phyloP scores from a whole-genome alignment of 2,113 vertebrate genomes.

The Sinocyclocheilus anophthalmus region DNA sequence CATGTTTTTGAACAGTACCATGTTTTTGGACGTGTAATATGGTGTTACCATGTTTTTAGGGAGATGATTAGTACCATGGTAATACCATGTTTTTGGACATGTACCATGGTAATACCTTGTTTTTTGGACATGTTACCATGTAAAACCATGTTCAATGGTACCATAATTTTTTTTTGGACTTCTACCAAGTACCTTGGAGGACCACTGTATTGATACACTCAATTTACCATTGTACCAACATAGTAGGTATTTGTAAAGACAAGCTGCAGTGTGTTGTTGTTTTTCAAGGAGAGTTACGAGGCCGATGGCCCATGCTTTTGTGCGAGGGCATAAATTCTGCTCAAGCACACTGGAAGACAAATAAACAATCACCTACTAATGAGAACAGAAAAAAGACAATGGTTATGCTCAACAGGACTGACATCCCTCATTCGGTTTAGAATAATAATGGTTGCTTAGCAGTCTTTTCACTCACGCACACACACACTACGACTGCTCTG shows the following conservation, averaged over 20 bases:
- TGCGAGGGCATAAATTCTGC: background rate
- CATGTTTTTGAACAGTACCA: background rate
- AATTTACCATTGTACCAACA: background rate
- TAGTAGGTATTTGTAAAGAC: background rate
- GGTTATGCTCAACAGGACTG: background rate
- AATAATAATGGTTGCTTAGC: background rate
- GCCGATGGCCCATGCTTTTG: background rate
- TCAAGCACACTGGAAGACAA: background rate
- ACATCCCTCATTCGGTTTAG: background rate
- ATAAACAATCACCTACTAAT: background rate
- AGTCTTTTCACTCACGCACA: background rate
- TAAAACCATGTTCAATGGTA: no score
- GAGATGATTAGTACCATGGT: background rate
- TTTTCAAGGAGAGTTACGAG: constrained; percentile 8
- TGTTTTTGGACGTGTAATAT: background rate
- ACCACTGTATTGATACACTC: background rate
- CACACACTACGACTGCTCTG: constrained; percentile 17
- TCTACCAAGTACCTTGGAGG: background rate
- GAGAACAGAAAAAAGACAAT: background rate
- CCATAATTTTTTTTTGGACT: background rate
- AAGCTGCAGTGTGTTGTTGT: constrained; percentile 23
- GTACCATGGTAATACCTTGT: no score
- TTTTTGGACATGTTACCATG: no score
- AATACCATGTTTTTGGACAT: background rate
- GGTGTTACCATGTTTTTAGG: background rate